phyloP scores from a whole-genome alignment of 2,797 vertebrate species.

The Dendrocincla fuliginosa region DNA sequence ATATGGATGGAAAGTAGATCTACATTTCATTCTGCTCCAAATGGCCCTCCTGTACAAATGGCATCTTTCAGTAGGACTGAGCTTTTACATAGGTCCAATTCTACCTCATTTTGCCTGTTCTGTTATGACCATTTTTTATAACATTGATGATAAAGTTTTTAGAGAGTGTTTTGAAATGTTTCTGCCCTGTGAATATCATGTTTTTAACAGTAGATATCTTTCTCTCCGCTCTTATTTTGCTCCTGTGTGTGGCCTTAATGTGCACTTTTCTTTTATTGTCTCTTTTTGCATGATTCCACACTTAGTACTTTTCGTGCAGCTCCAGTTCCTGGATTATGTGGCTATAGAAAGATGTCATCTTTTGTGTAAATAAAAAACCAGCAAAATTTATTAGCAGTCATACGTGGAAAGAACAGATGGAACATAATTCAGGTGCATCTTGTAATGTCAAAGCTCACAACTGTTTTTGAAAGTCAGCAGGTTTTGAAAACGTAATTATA shows the following conservation, averaged over 20 bases:
- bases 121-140: not conserved
- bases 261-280: not conserved
- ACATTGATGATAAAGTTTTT: not conserved
- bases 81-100: not conserved
- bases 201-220: not conserved
- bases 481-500: not conserved
- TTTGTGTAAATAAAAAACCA: not conserved
- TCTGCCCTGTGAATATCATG: not conserved
- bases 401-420: not conserved
- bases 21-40: not conserved
- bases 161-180: not conserved
- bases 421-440: not conserved
- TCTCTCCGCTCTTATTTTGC: not conserved
- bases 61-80: not conserved
- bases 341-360: not conserved
- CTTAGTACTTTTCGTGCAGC: not conserved
- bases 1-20: not conserved
- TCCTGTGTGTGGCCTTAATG: not conserved
- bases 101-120: not conserved
- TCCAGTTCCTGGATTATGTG: not conserved
- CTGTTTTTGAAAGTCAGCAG: not conserved
- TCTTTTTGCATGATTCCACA: not conserved
- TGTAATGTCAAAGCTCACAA: not conserved
- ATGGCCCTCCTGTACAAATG: not conserved
- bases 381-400: not conserved